Evolutionary conservation across 2,113 vertebrate genomes (phyloP).

Genomic region (Brienomyrus longianalis): DNA sequence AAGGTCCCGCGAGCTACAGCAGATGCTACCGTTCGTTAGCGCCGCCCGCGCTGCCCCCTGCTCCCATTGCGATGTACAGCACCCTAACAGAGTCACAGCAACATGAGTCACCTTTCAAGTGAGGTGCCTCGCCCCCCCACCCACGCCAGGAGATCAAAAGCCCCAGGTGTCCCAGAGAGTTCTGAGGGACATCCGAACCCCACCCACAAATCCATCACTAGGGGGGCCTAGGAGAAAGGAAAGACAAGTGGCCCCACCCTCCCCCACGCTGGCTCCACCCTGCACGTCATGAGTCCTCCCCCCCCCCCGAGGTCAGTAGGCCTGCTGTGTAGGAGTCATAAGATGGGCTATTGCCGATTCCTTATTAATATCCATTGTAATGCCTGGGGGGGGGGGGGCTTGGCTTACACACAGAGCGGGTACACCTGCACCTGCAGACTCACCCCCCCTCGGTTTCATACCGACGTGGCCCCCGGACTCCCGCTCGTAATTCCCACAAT

Average conservation of each 20-base stretch:
- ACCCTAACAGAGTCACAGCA: not conserved
- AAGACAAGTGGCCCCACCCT: not conserved
- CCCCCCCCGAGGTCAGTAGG: not conserved
- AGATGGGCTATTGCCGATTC: not conserved
- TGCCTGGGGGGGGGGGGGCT: not conserved
- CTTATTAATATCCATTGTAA: not conserved
- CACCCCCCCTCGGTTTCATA: not conserved
- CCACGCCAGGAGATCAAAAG: not conserved
- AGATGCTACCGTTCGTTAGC: not conserved
- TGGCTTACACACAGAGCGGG: not conserved
- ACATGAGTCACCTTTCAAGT: not conserved
- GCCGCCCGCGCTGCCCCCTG: not conserved
- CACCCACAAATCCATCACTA: not conserved
- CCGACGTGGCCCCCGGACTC: not conserved
- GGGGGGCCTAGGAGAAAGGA: not conserved
- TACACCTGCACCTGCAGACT: not conserved
- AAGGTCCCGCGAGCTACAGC: not conserved
- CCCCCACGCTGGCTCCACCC: not conserved
- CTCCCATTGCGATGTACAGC: not conserved
- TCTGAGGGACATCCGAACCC: not conserved
- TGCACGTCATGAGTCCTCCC: not conserved
- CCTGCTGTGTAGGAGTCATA: not conserved
- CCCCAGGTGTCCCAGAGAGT: not conserved
- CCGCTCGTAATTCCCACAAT: conserved; percentile 24
- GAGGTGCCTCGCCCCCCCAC: not conserved